phyloP scores from a whole-genome alignment of 37 sponge, comb jelly and placozoan species.

The Chondrilla cf. caribensis region DNA sequence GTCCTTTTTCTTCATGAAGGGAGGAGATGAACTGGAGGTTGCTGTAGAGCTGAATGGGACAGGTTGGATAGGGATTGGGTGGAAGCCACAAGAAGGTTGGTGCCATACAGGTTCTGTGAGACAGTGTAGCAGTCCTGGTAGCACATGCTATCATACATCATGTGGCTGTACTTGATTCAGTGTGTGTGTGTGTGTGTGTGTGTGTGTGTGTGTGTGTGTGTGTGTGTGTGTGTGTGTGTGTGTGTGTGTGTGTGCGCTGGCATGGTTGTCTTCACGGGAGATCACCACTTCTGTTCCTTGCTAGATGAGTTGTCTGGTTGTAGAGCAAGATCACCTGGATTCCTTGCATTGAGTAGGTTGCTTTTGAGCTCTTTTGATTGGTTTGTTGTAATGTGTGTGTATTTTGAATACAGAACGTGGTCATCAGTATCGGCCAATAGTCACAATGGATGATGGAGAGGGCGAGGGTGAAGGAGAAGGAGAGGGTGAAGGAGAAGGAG shows the following conservation, averaged over 20 bases:
- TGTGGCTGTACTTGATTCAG: neutral
- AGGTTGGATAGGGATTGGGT: slow-evolving; percentile 50
- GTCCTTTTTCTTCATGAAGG: no score
- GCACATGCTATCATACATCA: no score
- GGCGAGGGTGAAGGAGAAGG: neutral
- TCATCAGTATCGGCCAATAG: neutral
- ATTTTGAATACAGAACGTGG: no score
- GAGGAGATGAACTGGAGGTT: slow-evolving; percentile 48
- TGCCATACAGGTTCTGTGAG: no score
- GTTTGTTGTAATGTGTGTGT: no score
- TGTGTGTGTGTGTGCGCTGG: neutral
- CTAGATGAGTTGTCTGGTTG: neutral
- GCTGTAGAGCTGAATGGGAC: slow-evolving; percentile 45
- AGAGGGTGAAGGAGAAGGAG: neutral
- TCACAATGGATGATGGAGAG: neutral
- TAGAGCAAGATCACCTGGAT: neutral
- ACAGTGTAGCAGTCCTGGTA: no score
- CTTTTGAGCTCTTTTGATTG: no score
- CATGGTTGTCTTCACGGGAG: neutral
- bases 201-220: slow-evolving; percentile 9
- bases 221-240: neutral
- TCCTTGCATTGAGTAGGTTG: neutral
- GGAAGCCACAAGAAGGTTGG: slow-evolving; percentile 7
- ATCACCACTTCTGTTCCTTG: neutral
- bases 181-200: slow-evolving; percentile 1